These are phyloP conservation scores for Eretmochelys imbricata DNA, from an alignment of 2,113 vertebrate species.

Conservation along the genomic window DNA sequence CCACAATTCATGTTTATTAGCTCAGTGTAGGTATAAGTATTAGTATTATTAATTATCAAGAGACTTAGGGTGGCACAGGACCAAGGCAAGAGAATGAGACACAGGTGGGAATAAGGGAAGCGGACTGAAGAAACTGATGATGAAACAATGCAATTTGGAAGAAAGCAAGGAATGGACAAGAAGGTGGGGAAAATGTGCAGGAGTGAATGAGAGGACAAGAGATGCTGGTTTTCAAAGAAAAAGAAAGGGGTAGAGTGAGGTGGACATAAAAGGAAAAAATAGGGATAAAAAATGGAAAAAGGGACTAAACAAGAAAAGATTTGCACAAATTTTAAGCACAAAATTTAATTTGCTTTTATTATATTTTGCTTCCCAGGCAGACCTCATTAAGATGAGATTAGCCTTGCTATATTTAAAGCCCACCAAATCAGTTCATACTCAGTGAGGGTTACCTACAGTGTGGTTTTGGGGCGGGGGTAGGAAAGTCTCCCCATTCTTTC, in stretches of 20 bases:
- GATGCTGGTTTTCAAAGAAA: not conserved
- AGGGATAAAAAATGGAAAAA: not conserved
- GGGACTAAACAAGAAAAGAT: constrained; percentile 30
- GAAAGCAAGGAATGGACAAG: not conserved
- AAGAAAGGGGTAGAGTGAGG: not conserved
- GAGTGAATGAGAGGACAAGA: not conserved
- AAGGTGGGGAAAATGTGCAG: not conserved
- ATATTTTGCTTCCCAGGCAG: constrained; percentile 24
- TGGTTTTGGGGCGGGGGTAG: not conserved
- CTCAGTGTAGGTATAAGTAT: not conserved
- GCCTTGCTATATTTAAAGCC: not conserved
- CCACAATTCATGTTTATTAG: not conserved
- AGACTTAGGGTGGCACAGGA: not conserved
- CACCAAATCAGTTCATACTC: not conserved
- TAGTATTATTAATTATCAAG: not conserved
- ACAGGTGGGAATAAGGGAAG: not conserved
- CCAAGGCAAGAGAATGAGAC: not conserved
- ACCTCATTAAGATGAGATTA: not conserved
- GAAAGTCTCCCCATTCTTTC: not conserved
- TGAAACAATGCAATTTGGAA: not conserved
- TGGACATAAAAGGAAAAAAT: not conserved
- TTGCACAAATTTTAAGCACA: not conserved
- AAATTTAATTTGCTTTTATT: constrained; percentile 33
- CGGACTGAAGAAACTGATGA: not conserved
- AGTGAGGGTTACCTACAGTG: not conserved